phyloP scores from a whole-genome alignment of 2,113 vertebrate species.

The Nicator chloris region DNA sequence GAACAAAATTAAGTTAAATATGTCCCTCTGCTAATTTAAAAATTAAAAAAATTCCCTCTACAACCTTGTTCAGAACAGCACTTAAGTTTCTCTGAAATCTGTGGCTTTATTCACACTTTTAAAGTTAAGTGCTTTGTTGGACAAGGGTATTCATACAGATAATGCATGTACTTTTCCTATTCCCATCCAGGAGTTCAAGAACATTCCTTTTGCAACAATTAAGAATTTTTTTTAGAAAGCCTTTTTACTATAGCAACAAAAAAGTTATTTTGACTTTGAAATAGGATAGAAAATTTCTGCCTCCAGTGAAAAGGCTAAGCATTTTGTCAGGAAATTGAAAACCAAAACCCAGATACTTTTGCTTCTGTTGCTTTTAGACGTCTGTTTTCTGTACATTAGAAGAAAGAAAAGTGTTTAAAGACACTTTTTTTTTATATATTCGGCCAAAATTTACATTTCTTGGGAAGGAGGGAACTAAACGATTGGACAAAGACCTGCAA shows the following conservation, averaged over 20 bases:
- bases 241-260: background rate
- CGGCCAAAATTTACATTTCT: background rate
- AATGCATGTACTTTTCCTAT: background rate
- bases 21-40: background rate
- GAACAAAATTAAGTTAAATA: background rate
- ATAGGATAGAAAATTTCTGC: background rate
- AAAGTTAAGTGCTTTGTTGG: background rate
- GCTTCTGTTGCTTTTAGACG: background rate
- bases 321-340: background rate
- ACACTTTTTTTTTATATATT: background rate
- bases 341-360: background rate
- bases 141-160: background rate
- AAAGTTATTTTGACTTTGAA: background rate
- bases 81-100: background rate
- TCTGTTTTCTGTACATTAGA: background rate
- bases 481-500: background rate
- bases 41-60: background rate
- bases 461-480: background rate
- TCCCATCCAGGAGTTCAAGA: background rate
- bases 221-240: background rate
- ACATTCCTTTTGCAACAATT: background rate
- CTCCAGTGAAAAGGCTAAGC: background rate
- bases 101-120: background rate
- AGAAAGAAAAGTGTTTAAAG: background rate
- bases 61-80: background rate